Percentiles rank a stretch among this genome's conserved stretches.
phyloP scores from a whole-genome alignment of 2,113 vertebrate species.

The Nipponia nippon region DNA sequence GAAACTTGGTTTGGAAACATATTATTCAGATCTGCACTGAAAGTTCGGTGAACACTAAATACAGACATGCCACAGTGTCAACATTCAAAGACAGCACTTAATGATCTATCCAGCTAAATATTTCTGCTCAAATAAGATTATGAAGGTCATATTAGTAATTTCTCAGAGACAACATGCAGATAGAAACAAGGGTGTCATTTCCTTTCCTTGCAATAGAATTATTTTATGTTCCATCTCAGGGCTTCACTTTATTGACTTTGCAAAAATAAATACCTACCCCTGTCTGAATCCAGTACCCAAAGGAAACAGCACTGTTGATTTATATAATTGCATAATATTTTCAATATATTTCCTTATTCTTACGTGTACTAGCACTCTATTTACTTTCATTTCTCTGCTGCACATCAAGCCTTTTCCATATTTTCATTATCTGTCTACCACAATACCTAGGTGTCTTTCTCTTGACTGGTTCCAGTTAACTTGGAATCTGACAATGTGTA shows the following conservation, averaged over 20 bases:
- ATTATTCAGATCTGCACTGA: not conserved
- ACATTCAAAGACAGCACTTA: not conserved
- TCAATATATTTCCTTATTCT: not conserved
- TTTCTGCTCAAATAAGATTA: not conserved
- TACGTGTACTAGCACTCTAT: not conserved
- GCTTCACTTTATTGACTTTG: not conserved
- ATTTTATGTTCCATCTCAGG: not conserved
- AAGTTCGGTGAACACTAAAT: not conserved
- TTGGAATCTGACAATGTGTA: not conserved
- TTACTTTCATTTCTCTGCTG: not conserved
- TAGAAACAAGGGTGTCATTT: not conserved
- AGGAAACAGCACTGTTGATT: not conserved
- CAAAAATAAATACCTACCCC: not conserved
- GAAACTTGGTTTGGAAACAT: not conserved
- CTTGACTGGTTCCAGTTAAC: not conserved
- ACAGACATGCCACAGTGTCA: not conserved
- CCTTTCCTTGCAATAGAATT: not conserved
- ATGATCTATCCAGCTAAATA: not conserved
- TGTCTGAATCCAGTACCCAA: not conserved
- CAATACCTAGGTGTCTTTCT: not conserved
- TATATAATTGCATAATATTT: not conserved
- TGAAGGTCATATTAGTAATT: not conserved
- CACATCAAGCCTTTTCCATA: not conserved
- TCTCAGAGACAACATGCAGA: not conserved
- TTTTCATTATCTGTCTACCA: not conserved